Conservation (phyloP, 2,888 invertebrate species). For the Aspidiotus destructor region DNA sequence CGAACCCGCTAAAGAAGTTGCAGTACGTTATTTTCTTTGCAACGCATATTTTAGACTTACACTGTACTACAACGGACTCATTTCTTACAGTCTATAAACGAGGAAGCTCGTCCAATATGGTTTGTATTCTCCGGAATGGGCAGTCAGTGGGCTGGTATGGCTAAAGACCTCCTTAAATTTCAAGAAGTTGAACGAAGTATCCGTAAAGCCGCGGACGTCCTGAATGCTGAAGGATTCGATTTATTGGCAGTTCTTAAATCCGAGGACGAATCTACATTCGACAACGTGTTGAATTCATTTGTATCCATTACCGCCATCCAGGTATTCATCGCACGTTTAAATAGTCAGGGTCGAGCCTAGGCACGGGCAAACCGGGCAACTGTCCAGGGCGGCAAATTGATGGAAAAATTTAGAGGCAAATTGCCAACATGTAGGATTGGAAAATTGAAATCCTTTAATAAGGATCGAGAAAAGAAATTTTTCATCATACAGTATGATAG, state of each 20-base stretch:
- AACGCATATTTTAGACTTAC: too few relatives aligned
- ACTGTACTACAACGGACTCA: too few relatives aligned
- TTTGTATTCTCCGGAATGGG: constrained; percentile 98
- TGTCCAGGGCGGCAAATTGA: too few relatives aligned
- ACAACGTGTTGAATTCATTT: constrained; percentile 81
- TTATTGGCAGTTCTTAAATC: constrained; percentile 69
- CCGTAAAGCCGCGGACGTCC: constrained; percentile 56
- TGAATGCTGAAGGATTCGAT: constrained; percentile 71
- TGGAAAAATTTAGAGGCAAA: too few relatives aligned
- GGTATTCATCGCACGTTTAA: constrained; percentile 40
- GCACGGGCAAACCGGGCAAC: too few relatives aligned
- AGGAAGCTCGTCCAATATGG: constrained; percentile 65
- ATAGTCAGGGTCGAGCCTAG: constrained; percentile 8
- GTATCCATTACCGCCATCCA: constrained; percentile 92
- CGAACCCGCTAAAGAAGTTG: constrained; percentile 46
- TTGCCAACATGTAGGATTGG: too few relatives aligned
- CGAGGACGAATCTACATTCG: constrained; percentile 65
- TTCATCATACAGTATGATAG: too few relatives aligned
- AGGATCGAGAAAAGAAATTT: too few relatives aligned
- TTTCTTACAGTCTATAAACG: neutral
- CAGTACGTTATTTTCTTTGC: constrained; percentile 39
- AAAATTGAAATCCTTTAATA: too few relatives aligned
- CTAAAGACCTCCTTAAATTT: constrained; percentile 68
- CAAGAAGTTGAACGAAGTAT: constrained; percentile 73
- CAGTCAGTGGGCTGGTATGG: constrained; percentile 96